These are phyloP conservation scores for Chrysolina haemoptera DNA, from an alignment of 2,888 invertebrate genomes.

Conservation along the genomic window DNA sequence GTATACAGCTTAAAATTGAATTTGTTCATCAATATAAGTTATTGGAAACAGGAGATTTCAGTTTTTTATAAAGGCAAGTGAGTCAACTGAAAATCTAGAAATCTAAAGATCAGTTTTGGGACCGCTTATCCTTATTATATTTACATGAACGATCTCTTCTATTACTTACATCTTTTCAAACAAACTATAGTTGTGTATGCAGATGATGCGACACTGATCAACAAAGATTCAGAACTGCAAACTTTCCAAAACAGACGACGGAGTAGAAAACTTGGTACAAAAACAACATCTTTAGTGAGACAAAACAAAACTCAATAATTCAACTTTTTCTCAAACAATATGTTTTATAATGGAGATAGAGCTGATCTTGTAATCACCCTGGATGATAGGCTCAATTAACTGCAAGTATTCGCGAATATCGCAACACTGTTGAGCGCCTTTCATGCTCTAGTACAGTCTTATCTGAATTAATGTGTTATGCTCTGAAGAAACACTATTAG, in stretches of 20 bases:
- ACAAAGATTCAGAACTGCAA: not conserved
- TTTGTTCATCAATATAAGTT: too few relatives aligned
- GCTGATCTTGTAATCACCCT: conserved; percentile 7
- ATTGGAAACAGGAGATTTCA: too few relatives aligned
- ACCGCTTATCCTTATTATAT: not conserved
- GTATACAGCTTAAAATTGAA: too few relatives aligned
- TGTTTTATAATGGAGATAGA: not conserved
- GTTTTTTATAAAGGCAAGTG: too few relatives aligned
- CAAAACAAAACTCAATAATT: conserved; percentile 9
- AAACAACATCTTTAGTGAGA: not conserved
- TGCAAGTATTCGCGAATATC: not conserved
- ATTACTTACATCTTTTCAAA: not conserved
- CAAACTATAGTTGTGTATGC: conserved; percentile 15
- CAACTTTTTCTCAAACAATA: conserved; percentile 11
- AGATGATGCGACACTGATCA: not conserved
- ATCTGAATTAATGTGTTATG: conserved; percentile 12
- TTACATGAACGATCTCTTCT: not conserved
- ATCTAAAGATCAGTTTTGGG: not conserved
- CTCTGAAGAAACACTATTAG: not conserved
- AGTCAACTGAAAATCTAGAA: too few relatives aligned
- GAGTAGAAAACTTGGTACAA: not conserved
- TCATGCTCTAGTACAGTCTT: conserved; percentile 8
- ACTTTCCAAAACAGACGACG: too few relatives aligned
- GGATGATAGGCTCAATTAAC: conserved; percentile 9
- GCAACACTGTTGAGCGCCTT: conserved; percentile 6